A percentile compares a stretch with the other conserved stretches of the same genome.
Evolutionary conservation across 1,140 invertebrate genomes (phyloP).

Genomic region (Drosophila equinoxialis): DNA sequence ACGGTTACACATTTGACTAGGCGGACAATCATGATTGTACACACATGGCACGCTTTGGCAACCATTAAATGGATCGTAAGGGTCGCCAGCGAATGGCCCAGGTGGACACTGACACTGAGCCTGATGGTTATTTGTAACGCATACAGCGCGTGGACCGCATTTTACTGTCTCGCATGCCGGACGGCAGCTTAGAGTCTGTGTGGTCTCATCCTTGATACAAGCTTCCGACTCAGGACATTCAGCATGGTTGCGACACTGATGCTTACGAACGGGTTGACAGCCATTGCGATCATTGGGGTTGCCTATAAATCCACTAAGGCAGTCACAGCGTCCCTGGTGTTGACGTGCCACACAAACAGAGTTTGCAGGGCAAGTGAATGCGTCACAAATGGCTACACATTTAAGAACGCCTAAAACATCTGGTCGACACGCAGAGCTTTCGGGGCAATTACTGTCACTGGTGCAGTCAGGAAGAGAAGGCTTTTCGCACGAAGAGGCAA

Average conservation of each 20-base stretch:
- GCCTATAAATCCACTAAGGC: conserved; percentile 90
- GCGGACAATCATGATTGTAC: conserved; percentile 92
- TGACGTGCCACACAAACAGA: conserved; percentile 90
- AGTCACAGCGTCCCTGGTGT: conserved; percentile 91
- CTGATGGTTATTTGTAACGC: conserved; percentile 93
- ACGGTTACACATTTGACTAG: conserved; percentile 91
- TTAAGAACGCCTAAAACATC: conserved; percentile 93
- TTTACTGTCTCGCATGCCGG: conserved; percentile 89
- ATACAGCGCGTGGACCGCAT: conserved; percentile 93
- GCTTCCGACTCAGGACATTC: conserved; percentile 92
- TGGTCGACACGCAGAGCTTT: conserved; percentile 88
- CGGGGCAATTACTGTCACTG: conserved; percentile 88
- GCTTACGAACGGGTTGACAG: conserved; percentile 88
- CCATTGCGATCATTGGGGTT: conserved; percentile 95
- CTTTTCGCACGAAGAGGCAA: conserved; percentile 91
- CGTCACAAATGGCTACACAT: conserved; percentile 89
- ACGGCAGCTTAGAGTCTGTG: conserved; percentile 85
- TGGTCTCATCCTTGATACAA: conserved; percentile 85
- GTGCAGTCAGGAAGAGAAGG: conserved; percentile 92
- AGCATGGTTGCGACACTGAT: conserved; percentile 90
- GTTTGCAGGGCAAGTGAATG: conserved; percentile 92
- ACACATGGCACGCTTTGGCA: conserved; percentile 92
- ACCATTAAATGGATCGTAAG: conserved; percentile 88
- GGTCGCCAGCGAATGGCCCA: conserved; percentile 92
- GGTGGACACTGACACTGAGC: conserved; percentile 94